Base-by-base conservation (phyloP, 2,888 invertebrate genomes). In the Diaprepes abbreviatus region DNA sequence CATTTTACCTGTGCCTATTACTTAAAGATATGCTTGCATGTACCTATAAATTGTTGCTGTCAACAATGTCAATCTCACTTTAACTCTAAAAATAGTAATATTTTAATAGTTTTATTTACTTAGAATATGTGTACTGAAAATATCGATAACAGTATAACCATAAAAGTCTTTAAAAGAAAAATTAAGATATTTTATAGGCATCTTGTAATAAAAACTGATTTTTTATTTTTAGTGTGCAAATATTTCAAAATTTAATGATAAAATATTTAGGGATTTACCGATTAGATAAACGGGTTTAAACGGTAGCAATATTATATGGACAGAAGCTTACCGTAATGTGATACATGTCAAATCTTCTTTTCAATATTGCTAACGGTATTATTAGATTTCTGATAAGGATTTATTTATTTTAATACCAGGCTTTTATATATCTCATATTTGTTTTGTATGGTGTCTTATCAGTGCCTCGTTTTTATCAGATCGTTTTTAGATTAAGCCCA, bases 251-350 rank as follows among this genome's bases (percentile, higher is more conserved):
- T 74, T 74, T 73, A 74, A 74, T 75, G 76, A 77, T 76, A 77
- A 73, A 75, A 75, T 74, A 74, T 75, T 75, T 73, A 70, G 52
- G 78, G 78, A 79, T 80, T 78, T 78, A 58, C 59, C 70, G 80
- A 80, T 80, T 78, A 80, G 80, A 80, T 80, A 80, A 80, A 70
- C 57, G 40, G 77, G 77, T 79, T 78, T 78, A 79, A 72, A 74
- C 76, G 74, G 80, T 77, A 74, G 80, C 80, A 78, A 78, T 78
- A 78, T 79, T 80, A 77, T 79, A 79, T 78, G 79, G 77, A 79
- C 76, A 77, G 69, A 75, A 65, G 75, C 71, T 75, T 76, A 75
- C 73, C 73, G 73, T 77, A 75, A 77, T 74, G 73, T 74, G 75
- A 77, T 77, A 75, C 73, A 73, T 74, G 78, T 78, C 74, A 78